Evolutionary conservation across 1,140 invertebrate species (phyloP), one percentile per base, ranked within the genome.

Genomic region (Sycophaga agraensis): DNA sequence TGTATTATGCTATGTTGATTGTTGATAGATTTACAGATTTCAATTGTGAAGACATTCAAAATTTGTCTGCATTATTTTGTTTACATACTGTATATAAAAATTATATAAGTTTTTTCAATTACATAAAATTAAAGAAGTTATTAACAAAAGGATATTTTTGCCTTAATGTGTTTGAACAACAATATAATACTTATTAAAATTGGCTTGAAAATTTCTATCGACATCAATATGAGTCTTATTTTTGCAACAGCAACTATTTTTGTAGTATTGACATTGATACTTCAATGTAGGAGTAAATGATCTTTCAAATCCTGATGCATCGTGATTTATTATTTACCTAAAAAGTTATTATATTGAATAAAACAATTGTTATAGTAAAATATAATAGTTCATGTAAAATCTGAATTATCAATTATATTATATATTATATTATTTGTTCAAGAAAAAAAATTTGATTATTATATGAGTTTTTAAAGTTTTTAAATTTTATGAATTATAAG

Each of bases 171-270:
- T 54, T 61, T 45, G 37, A 63, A 51, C 31, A 63, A 63, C 53
- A 55, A 57, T 17, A 50, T 63, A 63, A 57, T 63, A 63, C 48
- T 63, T 53, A 57, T 63, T 11, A 63, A 39, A 62, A 63, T 51
- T 12, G 48, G 42, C 28, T 63, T 57, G 46, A 51, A 51, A 57
- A 63, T 45, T 51, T 51, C 61, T 45, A 42, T 57, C 53, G 61
- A 63, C 61, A 63, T 63, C 61, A 63, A 57, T 63, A 63, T 63
- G 61, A 63, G 61, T 63, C 61, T 63, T 45, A 51, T 58, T 63
- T 56, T 56, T 43, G 31, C 50, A 51, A 55, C 28, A 58, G 51
- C 48, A 28, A 39, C 49, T 51, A 31, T 51, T 39, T 61, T 56
- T 57, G 26, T 51, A 28, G 48, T 63, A 63, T 51, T 56, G 39